These are phyloP conservation scores for Apostichopus japonicus DNA, from an alignment of 35 echinoderm and acorn worm genomes.

Conservation along the genomic window DNA sequence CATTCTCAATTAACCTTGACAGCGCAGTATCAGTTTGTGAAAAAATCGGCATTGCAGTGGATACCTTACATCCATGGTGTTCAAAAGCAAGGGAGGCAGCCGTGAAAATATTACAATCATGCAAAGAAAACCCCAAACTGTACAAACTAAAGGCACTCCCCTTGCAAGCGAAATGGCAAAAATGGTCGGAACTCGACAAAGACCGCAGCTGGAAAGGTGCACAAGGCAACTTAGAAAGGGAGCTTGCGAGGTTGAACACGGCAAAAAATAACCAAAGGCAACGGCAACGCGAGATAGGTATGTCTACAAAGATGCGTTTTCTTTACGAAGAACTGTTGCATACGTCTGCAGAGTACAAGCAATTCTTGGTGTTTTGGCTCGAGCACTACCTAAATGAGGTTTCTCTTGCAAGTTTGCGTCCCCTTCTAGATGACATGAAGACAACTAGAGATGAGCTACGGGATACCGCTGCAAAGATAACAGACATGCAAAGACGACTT, in stretches of 20 bases:
- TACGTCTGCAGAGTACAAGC: neutral
- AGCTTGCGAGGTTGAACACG: neutral
- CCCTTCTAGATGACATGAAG: neutral
- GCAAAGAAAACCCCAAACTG: neutral
- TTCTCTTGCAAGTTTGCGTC: neutral
- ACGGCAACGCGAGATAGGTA: neutral
- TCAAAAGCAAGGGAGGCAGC: neutral
- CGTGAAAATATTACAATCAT: neutral
- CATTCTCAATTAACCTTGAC: neutral
- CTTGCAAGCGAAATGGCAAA: too few species aligned
- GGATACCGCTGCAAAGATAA: neutral
- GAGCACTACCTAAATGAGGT: neutral
- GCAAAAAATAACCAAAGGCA: neutral
- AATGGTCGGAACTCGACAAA: conserved; percentile 19
- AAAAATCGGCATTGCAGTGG: neutral
- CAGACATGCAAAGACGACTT: too few species aligned
- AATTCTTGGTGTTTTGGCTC: conserved; percentile 3
- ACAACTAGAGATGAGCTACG: neutral
- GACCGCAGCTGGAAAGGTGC: conserved; percentile 45
- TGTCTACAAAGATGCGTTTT: neutral
- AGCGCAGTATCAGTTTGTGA: neutral
- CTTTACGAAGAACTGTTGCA: neutral
- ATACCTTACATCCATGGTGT: neutral
- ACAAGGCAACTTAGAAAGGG: neutral
- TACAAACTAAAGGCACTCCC: neutral